Evolutionary conservation across 2,113 vertebrate genomes (phyloP).

Genomic region (Tragelaphus strepsiceros): DNA sequence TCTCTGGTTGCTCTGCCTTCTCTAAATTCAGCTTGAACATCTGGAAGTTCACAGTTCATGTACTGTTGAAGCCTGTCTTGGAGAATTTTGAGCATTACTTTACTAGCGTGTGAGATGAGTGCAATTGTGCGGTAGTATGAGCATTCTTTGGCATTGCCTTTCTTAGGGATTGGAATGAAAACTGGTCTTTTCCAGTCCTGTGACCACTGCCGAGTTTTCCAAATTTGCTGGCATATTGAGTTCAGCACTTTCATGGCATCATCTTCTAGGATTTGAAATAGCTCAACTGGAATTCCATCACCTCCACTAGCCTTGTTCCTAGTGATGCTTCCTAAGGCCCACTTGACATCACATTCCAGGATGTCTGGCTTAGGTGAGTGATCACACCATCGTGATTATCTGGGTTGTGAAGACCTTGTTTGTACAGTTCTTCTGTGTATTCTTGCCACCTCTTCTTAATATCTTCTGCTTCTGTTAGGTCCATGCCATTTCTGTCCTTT

Average conservation of each 20-base stretch:
- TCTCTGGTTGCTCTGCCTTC: neutral
- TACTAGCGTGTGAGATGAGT: neutral
- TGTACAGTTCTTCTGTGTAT: neutral
- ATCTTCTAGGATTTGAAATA: neutral
- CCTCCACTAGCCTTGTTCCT: neutral
- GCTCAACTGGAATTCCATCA: neutral
- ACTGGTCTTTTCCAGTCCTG: neutral
- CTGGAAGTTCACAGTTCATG: neutral
- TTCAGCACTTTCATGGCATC: neutral
- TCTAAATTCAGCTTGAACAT: neutral
- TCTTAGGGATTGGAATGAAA: neutral
- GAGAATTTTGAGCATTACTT: neutral
- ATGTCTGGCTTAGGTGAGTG: neutral
- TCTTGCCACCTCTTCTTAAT: neutral
- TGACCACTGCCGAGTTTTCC: neutral
- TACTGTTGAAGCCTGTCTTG: neutral
- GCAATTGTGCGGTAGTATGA: fast-evolving
- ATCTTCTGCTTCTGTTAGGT: neutral
- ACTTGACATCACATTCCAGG: neutral
- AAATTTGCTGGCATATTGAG: neutral
- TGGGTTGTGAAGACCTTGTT: neutral
- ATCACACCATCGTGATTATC: neutral
- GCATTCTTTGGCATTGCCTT: neutral
- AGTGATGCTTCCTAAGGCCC: neutral
- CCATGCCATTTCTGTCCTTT: neutral